Evolutionary conservation across 2,113 vertebrate genomes (phyloP), one percentile per base, ranked within the genome.

Genomic region (Lipophrys pholis): DNA sequence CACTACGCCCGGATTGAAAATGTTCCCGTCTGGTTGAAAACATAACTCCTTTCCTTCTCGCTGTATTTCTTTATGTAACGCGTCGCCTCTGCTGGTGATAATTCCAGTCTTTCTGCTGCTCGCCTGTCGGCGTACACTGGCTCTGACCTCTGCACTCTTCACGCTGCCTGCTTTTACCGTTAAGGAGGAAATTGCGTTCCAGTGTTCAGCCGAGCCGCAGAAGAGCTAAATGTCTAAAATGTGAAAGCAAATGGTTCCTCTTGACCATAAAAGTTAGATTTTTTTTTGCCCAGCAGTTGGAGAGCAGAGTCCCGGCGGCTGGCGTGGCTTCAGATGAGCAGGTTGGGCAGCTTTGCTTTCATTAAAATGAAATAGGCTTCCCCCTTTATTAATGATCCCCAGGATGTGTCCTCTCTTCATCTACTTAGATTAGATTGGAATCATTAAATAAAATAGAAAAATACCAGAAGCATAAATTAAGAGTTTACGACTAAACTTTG

Each of bases 141-240:
- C 39, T 74, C 51, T 78, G 67, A 76, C 78, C 69, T 9, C 48
- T 71, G 38, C 48, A 12, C 51, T 35, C 66, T 58, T 43, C 55
- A 46, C 5, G n/a, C 5, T 40, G 30, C 35, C 39, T 8, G 6
- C 40, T 64, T 62, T 75, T 12, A 55, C 8, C 42, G 42, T 55
- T 62, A 43, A 73, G 65, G 50, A 75, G 12, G 43, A 65, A 73
- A 74, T 70, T 66, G 42, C 46, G 53, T 78, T 86, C 74, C 41
- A 46, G 40, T 69, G 58, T 69, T 76, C 2, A 5, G 15, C 51
- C 67, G 41, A 60, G 16, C 55, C 3, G 7, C n/a, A 17, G 41
- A 42, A 56, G 50, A 71, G 16, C 40, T 73, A 53, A 76, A 76
- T 54, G 53, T 52, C 36, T 17, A 7, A 72, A 72, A 49, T 30